Percentiles rank a stretch among this genome's conserved stretches.
Evolutionary conservation across 2,797 vertebrate genomes (phyloP).

Genomic region (Protosalanx chinensis): DNA sequence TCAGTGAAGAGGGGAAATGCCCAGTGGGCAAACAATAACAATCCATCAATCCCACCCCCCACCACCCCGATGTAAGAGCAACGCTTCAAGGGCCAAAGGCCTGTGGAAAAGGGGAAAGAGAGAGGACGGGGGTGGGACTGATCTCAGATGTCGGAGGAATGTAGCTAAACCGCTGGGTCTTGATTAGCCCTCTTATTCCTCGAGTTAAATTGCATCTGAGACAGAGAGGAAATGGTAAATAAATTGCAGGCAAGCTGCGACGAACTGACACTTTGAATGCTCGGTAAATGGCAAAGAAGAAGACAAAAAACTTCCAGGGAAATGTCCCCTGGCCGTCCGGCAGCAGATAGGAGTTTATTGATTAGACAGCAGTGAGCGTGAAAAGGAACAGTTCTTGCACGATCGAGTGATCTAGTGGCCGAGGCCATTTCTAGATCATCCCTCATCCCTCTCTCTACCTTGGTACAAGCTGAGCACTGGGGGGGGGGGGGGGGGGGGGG

Average conservation of each 20-base stretch:
- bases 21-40: conserved; percentile 14
- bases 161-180: neutral
- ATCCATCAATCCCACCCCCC: conserved; percentile 7
- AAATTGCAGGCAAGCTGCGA: conserved; percentile 3
- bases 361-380: neutral
- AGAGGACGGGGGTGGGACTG: no score
- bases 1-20: neutral
- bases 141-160: conserved; percentile 9
- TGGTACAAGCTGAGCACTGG: neutral
- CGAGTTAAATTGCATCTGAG: conserved; percentile 10
- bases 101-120: conserved; percentile 19
- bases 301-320: conserved; percentile 1
- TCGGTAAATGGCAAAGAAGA: conserved; percentile 10
- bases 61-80: conserved; percentile 4
- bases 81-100: conserved; percentile 5
- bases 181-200: neutral
- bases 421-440: neutral
- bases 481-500: neutral
- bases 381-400: neutral
- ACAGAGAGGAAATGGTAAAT: conserved; percentile 13
- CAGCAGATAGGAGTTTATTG: conserved; percentile 18
- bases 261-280: conserved; percentile 13
- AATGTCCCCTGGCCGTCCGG: neutral
- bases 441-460: neutral
- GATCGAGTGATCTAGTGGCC: neutral